Evolutionary conservation across 2,888 invertebrate species (phyloP).

Genomic region (Hypomecis atomaria): DNA sequence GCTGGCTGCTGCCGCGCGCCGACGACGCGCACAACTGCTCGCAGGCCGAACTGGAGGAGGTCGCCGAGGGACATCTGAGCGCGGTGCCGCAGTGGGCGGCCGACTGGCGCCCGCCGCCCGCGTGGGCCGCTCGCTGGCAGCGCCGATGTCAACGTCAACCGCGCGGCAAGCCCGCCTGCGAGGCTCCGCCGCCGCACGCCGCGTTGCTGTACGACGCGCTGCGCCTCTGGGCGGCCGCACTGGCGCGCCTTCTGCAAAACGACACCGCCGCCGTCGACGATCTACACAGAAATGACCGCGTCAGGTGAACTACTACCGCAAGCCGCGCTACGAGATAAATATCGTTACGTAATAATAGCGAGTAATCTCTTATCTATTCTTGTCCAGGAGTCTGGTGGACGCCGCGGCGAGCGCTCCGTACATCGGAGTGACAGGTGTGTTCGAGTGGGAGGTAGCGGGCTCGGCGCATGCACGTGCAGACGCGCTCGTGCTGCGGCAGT

Average conservation of each 20-base stretch:
- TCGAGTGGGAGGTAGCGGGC: slow-evolving; percentile 86
- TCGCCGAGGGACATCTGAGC: slow-evolving; percentile 59
- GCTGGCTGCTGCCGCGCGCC: slow-evolving; percentile 86
- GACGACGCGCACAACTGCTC: slow-evolving; percentile 86
- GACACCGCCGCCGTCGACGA: slow-evolving; percentile 60
- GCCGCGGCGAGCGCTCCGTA: slow-evolving; percentile 52
- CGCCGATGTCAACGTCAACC: slow-evolving; percentile 27
- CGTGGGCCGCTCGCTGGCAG: slow-evolving; percentile 51
- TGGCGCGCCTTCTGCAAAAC: slow-evolving; percentile 51
- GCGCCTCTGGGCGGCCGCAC: slow-evolving; percentile 63
- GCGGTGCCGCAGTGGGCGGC: slow-evolving; percentile 61
- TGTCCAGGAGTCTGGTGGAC: slow-evolving; percentile 53
- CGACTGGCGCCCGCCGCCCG: slow-evolving; percentile 44
- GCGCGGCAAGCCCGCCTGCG: slow-evolving; percentile 27
- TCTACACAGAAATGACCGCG: slow-evolving; percentile 57
- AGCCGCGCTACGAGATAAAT: too few relatives aligned
- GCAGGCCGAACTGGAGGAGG: slow-evolving; percentile 45
- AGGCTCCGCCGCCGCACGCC: slow-evolving; percentile 52
- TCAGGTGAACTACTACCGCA: slow-evolving; percentile 47
- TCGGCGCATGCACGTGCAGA: slow-evolving; percentile 87
- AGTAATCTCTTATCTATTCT: neutral
- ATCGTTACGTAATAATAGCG: too few relatives aligned
- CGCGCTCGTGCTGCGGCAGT: slow-evolving; percentile 82
- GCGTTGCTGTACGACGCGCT: slow-evolving; percentile 71
- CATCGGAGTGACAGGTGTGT: slow-evolving; percentile 65